Percentiles rank a stretch among this genome's conserved stretches.
Conservation (phyloP, 2,113 vertebrate genomes). For the Micronisus gabar region DNA sequence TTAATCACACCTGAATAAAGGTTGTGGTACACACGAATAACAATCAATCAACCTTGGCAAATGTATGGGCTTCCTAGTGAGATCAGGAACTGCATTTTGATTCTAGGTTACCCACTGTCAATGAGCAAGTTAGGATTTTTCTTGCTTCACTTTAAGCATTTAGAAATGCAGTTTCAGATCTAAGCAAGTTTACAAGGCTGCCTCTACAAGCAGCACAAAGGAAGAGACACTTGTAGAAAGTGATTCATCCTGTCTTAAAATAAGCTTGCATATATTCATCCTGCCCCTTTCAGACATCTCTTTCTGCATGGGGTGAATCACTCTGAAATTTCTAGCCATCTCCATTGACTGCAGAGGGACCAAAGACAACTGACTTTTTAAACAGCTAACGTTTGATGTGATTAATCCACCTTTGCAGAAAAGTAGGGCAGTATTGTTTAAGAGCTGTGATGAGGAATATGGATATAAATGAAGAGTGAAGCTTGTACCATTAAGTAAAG, state of each 20-base stretch:
- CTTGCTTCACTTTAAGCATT: not conserved
- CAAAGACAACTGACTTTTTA: not conserved
- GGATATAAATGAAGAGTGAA: not conserved
- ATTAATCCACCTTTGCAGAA: not conserved
- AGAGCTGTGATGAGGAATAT: not conserved
- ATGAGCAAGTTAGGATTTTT: not conserved
- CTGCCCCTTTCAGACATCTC: not conserved
- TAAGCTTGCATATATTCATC: not conserved
- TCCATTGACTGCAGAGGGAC: not conserved
- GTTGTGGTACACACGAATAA: not conserved
- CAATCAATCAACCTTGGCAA: not conserved
- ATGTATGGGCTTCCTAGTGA: not conserved
- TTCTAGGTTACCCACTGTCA: not conserved
- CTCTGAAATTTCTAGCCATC: not conserved
- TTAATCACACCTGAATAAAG: not conserved
- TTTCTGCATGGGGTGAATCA: not conserved
- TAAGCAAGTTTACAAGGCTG: not conserved
- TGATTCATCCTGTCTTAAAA: slow-evolving; percentile 30
- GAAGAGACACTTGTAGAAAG: not conserved
- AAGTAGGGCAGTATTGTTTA: not conserved
- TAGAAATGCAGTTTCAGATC: not conserved
- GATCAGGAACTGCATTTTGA: not conserved
- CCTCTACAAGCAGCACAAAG: not conserved
- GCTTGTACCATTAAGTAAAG: not conserved
- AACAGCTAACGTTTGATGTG: not conserved